Conservation (phyloP, 2,113 vertebrate genomes). For the Fulmarus glacialis region DNA sequence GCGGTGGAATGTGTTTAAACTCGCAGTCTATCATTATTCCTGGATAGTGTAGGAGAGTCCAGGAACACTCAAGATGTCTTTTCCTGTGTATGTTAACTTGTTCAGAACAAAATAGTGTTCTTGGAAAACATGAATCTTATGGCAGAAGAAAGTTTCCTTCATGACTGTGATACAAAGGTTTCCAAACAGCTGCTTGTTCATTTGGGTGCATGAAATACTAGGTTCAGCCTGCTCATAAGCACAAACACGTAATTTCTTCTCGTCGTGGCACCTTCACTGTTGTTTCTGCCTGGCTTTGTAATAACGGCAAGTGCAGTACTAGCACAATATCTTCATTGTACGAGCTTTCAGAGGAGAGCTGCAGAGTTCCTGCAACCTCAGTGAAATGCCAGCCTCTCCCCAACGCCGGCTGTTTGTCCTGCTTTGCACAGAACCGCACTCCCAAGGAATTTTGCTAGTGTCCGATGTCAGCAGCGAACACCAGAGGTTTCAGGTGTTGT, state of each 20-base stretch:
- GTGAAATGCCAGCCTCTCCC: neutral
- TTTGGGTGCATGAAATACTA: constrained; percentile 8
- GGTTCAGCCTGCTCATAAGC: neutral
- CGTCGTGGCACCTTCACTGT: neutral
- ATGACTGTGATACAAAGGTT: neutral
- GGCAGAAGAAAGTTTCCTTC: constrained; percentile 3
- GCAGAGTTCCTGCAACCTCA: neutral
- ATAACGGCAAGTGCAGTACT: neutral
- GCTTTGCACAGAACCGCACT: neutral
- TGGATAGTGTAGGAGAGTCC: constrained; percentile 31
- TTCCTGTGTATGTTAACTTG: constrained; percentile 22
- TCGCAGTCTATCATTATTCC: constrained; percentile 34
- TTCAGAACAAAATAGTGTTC: constrained; percentile 5
- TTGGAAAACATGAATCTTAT: neutral
- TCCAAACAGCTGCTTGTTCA: neutral
- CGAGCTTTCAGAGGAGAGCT: neutral
- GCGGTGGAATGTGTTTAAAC: constrained; percentile 49
- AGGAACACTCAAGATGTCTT: constrained; percentile 55
- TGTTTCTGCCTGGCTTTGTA: neutral
- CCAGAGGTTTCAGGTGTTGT: neutral
- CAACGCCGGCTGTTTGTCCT: accelerated
- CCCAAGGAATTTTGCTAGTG: neutral
- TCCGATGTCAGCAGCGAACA: neutral
- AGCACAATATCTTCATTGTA: neutral
- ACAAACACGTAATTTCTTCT: neutral